Percentiles rank a stretch among this genome's conserved stretches.
Conservation (phyloP, 2,797 vertebrate genomes). For the Sebastes vulpes region DNA sequence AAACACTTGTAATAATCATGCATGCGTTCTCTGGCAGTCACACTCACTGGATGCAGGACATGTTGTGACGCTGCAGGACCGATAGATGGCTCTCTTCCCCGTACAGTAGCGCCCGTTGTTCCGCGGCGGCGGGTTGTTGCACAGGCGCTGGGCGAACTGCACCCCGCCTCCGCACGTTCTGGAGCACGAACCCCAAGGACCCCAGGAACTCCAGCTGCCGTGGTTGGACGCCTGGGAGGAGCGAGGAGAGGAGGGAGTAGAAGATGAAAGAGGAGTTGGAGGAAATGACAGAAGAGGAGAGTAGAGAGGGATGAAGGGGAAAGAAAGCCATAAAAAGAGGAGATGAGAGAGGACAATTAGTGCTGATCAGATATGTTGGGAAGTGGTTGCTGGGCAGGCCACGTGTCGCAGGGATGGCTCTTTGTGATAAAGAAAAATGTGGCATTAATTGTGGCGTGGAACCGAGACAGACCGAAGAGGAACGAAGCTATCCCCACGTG, state of each 20-base stretch:
- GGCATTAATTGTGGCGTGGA: constrained; percentile 10
- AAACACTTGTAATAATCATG: neutral
- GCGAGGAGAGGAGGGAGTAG: neutral
- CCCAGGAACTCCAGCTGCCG: constrained; percentile 99
- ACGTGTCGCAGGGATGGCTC: constrained; percentile 14
- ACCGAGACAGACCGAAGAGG: neutral
- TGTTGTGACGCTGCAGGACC: constrained; percentile 89
- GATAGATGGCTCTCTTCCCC: constrained; percentile 94
- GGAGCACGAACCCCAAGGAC: constrained; percentile 94
- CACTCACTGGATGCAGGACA: constrained; percentile 89
- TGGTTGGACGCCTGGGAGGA: constrained; percentile 92
- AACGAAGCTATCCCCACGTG: constrained; percentile 12
- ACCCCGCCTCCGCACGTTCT: constrained; percentile 94
- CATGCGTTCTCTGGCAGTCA: neutral
- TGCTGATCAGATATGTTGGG: constrained; percentile 35
- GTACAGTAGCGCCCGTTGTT: constrained; percentile 97
- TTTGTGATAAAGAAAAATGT: constrained; percentile 27
- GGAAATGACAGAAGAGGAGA: constrained; percentile 10
- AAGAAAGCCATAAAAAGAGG: neutral
- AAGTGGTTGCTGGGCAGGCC: neutral
- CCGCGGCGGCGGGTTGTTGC: constrained; percentile 96
- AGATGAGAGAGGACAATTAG: constrained; percentile 45
- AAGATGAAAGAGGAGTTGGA: neutral
- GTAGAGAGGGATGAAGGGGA: neutral
- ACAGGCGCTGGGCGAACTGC: constrained; percentile 96